These are phyloP conservation scores for Anthonomus grandis DNA, from an alignment of 1,140 invertebrate genomes.

Conservation along the genomic window DNA sequence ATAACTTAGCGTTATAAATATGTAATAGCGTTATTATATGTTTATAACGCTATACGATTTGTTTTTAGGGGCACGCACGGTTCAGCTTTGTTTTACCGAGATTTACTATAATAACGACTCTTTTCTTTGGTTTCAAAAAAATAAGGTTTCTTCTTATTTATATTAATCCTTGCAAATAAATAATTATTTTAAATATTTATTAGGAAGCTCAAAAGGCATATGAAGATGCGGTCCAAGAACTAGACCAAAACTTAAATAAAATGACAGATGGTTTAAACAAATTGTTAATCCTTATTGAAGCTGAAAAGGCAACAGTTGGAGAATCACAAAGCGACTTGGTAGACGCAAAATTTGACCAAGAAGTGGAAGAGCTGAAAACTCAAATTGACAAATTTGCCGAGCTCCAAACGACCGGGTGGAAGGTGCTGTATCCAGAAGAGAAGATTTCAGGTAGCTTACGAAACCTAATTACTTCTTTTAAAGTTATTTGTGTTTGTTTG, in stretches of 20 bases:
- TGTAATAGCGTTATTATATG: no score
- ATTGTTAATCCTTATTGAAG: constrained; percentile 22
- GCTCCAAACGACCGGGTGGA: constrained; percentile 26
- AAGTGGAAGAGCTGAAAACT: constrained; percentile 11
- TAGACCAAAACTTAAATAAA: constrained; percentile 25
- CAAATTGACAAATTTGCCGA: constrained; percentile 21
- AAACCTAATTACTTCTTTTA: constrained; percentile 9
- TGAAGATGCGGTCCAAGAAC: constrained; percentile 15
- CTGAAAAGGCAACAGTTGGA: constrained; percentile 13
- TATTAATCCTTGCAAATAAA: no score
- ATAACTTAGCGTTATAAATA: no score
- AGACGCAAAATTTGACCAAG: constrained; percentile 12
- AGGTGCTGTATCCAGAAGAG: constrained; percentile 18
- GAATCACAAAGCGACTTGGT: constrained; percentile 1
- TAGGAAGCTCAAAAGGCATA: constrained; percentile 30
- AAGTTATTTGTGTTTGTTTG: constrained; percentile 16
- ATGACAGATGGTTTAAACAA: constrained; percentile 20
- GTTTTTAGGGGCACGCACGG: no score
- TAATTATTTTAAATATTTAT: constrained; percentile 1
- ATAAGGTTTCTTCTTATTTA: no score
- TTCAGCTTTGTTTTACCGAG: no score
- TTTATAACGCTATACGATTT: no score
- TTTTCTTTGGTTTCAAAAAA: no score
- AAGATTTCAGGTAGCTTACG: constrained; percentile 24
- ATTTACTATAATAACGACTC: no score